Evolutionary conservation across 2,888 invertebrate genomes (phyloP).

Genomic region (Cremastinae sp.): DNA sequence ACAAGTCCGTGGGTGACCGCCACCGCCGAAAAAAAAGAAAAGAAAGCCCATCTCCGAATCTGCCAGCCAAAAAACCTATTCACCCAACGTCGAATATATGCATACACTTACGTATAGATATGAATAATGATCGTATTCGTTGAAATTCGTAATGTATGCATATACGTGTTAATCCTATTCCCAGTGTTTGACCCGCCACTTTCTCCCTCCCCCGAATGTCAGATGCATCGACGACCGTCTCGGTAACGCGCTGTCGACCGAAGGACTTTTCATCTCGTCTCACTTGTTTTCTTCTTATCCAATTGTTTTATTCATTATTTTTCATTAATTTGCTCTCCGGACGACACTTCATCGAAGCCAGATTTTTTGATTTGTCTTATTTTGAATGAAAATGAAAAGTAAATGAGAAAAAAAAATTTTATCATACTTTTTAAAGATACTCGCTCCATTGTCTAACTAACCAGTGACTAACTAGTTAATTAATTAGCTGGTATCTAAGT

Average conservation of each 20-base stretch:
- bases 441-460: too few relatives aligned
- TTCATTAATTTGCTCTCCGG: neutral
- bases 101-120: constrained; percentile 1
- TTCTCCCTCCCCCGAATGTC: constrained; percentile 79
- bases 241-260: constrained; percentile 72
- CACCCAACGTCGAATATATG: constrained; percentile 56
- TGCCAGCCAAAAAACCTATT: constrained; percentile 54
- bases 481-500: too few relatives aligned
- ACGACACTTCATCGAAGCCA: neutral
- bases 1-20: constrained; percentile 54
- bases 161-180: constrained; percentile 70
- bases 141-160: constrained; percentile 1
- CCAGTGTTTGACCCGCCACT: constrained; percentile 77
- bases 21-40: constrained; percentile 25
- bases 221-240: constrained; percentile 76
- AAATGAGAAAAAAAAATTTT: too few relatives aligned
- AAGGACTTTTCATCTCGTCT: constrained; percentile 71
- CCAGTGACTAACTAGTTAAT: too few relatives aligned
- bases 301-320: constrained; percentile 14
- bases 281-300: constrained; percentile 56
- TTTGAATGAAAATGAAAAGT: too few relatives aligned
- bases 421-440: too few relatives aligned
- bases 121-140: constrained; percentile 2
- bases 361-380: too few relatives aligned
- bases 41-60: constrained; percentile 49